A percentile compares a stretch with the other conserved stretches of the same genome.
Conservation (phyloP, 2,888 invertebrate genomes). For the Automeris io region DNA sequence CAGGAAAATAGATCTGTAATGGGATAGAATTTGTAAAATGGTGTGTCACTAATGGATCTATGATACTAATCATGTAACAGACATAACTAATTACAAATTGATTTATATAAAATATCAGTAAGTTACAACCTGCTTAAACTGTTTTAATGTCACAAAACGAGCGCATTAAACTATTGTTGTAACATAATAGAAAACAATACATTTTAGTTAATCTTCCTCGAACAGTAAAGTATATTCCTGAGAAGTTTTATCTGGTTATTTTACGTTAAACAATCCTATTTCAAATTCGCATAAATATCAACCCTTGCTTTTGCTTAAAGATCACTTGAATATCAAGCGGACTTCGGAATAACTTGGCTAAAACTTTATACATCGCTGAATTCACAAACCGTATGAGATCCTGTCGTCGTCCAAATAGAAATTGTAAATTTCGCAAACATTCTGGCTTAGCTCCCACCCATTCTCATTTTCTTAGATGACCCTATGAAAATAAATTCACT, state of each 20-base stretch:
- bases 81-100: no score
- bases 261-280: slow-evolving; percentile 10
- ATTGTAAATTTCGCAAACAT: slow-evolving; percentile 39
- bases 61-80: no score
- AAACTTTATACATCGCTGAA: slow-evolving; percentile 21
- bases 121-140: no score
- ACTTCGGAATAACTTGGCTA: slow-evolving; percentile 23
- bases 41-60: no score
- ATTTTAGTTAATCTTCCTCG: no score
- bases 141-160: no score
- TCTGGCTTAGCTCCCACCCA: slow-evolving; percentile 34
- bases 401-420: slow-evolving; percentile 30
- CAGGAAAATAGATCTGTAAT: no score
- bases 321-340: slow-evolving; percentile 26
- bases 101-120: no score
- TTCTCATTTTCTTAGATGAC: slow-evolving; percentile 57
- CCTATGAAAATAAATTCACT: slow-evolving; percentile 46
- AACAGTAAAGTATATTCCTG: background rate
- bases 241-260: slow-evolving; percentile 1
- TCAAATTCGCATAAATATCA: slow-evolving; percentile 27
- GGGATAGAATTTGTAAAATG: no score
- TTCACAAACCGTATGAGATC: slow-evolving; percentile 21
- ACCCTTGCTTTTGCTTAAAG: slow-evolving; percentile 18
- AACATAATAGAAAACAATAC: no score
- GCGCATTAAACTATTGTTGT: no score